These are phyloP conservation scores for Cyprinella venusta DNA, from an alignment of 2,797 vertebrate genomes.

Conservation along the genomic window DNA sequence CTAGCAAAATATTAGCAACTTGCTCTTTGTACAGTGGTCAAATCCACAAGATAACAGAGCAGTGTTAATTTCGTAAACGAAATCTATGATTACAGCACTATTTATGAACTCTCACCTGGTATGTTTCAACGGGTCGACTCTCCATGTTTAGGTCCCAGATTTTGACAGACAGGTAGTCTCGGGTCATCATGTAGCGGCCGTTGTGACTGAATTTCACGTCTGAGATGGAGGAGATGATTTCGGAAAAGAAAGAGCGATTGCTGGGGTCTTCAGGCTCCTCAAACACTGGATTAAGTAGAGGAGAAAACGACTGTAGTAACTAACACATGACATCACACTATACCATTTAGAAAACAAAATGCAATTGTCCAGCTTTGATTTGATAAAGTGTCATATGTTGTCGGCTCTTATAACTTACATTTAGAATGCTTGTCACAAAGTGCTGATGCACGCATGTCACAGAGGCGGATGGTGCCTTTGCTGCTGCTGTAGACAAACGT, in stretches of 20 bases:
- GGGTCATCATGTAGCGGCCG: constrained; percentile 98
- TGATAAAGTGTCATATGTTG: not conserved
- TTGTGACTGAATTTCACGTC: constrained; percentile 99
- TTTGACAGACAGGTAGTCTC: constrained; percentile 98
- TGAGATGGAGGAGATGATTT: constrained; percentile 99
- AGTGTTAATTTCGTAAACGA: too few relatives aligned
- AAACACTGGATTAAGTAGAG: constrained; percentile 81
- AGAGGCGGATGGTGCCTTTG: constrained; percentile 97
- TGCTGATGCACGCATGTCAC: constrained; percentile 94
- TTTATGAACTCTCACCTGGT: constrained; percentile 82
- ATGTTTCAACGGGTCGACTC: constrained; percentile 95
- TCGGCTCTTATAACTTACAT: constrained; percentile 68
- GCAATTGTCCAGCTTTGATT: not conserved
- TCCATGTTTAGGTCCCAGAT: constrained; percentile 99
- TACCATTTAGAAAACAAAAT: not conserved
- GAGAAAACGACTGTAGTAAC: not conserved
- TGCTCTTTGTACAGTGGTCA: too few relatives aligned
- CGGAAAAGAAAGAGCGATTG: constrained; percentile 98
- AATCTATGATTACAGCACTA: too few relatives aligned
- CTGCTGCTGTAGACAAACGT: constrained; percentile 99
- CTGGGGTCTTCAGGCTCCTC: constrained; percentile 99
- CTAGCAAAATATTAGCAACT: too few relatives aligned
- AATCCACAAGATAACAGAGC: too few relatives aligned
- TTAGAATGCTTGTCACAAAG: constrained; percentile 96
- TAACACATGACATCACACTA: not conserved